Evolutionary conservation across 2,113 vertebrate genomes (phyloP).

Genomic region (Nyctereutes procyonoides): DNA sequence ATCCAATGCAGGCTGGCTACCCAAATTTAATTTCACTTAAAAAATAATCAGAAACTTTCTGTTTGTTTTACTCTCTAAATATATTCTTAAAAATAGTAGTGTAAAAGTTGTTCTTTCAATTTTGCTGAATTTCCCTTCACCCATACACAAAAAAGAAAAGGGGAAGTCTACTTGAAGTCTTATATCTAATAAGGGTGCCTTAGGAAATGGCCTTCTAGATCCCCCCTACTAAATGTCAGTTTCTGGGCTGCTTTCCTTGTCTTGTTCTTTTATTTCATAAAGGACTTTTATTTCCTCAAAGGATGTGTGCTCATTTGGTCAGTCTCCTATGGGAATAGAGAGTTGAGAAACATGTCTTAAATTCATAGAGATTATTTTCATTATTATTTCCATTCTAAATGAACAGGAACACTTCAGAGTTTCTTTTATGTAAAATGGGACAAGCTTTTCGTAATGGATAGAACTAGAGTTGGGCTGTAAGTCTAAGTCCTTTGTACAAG

Average conservation of each 20-base stretch:
- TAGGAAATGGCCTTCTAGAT: constrained; percentile 1
- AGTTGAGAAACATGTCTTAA: constrained; percentile 38
- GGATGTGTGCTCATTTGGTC: not conserved
- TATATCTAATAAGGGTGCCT: not conserved
- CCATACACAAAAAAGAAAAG: not conserved
- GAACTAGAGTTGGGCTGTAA: not conserved
- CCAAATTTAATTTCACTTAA: constrained; percentile 17
- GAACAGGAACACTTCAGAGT: not conserved
- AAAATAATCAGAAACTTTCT: not conserved
- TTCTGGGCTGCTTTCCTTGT: not conserved
- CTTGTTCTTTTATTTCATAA: not conserved
- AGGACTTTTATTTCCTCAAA: not conserved
- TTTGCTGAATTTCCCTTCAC: not conserved
- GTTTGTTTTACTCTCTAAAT: constrained; percentile 31
- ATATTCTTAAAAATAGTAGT: not conserved
- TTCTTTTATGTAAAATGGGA: not conserved
- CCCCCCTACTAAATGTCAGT: not conserved
- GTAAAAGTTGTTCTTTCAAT: not conserved
- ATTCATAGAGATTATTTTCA: not conserved
- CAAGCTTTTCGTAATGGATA: not conserved
- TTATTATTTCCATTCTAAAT: not conserved
- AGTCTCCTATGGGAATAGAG: not conserved
- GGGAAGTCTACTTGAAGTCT: not conserved
- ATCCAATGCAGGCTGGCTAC: not conserved
- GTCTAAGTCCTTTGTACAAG: not conserved